Conservation (phyloP, 2,113 vertebrate species). For the Orcinus orca region DNA sequence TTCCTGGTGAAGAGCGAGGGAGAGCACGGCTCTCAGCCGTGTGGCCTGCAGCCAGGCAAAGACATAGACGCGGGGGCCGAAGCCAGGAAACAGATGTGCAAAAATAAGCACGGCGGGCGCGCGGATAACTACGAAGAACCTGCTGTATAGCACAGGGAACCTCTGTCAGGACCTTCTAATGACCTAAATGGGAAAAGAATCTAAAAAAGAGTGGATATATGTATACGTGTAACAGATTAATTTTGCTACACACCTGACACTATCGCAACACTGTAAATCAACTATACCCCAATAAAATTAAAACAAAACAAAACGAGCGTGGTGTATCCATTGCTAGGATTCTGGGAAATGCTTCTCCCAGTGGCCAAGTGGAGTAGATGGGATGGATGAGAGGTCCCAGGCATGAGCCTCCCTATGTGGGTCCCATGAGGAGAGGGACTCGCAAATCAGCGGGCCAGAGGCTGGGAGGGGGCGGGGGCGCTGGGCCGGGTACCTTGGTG, state of each 20-base stretch:
- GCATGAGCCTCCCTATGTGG: not conserved
- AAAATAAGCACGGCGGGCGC: not conserved
- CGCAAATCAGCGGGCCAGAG: fast-evolving
- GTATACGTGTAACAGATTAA: no score
- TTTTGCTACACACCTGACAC: no score
- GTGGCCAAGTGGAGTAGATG: fast-evolving
- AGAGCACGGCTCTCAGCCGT: not conserved
- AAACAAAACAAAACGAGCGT: no score
- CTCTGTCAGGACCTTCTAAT: no score
- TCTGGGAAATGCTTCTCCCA: not conserved
- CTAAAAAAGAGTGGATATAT: no score
- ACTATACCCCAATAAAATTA: no score
- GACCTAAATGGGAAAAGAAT: no score
- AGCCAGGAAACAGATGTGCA: not conserved
- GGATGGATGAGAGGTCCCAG: not conserved
- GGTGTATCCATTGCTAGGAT: not conserved
- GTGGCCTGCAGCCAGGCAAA: not conserved
- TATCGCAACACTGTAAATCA: no score
- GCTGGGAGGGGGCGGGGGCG: not conserved
- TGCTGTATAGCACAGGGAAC: no score
- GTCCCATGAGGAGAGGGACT: not conserved
- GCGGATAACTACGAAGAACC: no score
- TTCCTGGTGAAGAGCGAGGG: not conserved
- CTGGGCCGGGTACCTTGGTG: conserved; percentile 83
- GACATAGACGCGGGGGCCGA: not conserved